These are phyloP conservation scores for Peucedramus taeniatus DNA, from an alignment of 2,113 vertebrate species.

Conservation along the genomic window DNA sequence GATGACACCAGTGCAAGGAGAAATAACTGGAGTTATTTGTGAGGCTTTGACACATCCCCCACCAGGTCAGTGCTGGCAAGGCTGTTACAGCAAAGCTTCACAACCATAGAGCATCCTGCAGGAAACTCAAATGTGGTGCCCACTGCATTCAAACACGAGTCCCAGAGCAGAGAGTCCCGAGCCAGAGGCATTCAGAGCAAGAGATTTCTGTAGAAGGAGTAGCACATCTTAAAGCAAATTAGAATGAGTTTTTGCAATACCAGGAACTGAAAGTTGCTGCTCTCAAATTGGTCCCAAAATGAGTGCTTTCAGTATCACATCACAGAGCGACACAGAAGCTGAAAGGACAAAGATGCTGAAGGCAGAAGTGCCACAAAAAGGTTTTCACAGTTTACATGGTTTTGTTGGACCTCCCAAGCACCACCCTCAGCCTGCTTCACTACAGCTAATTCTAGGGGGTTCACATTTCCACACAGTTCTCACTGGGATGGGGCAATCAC, in stretches of 20 bases:
- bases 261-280: not conserved
- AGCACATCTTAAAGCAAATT: not conserved
- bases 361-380: not conserved
- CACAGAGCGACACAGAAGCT: not conserved
- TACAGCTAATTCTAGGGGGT: not conserved
- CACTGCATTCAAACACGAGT: rapidly evolving
- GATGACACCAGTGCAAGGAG: not conserved
- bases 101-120: rapidly evolving
- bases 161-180: rapidly evolving
- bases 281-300: not conserved
- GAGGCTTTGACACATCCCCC: not conserved
- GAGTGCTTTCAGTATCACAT: not conserved
- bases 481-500: rapidly evolving
- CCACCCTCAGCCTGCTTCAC: not conserved
- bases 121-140: not conserved
- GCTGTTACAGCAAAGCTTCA: not conserved
- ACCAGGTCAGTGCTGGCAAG: not conserved
- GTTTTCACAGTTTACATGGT: not conserved
- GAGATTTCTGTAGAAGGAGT: not conserved
- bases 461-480: not conserved
- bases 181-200: not conserved
- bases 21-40: not conserved
- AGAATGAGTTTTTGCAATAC: not conserved
- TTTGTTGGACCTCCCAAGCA: not conserved
- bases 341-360: not conserved